Evolutionary conservation across 2,113 vertebrate genomes (phyloP), one percentile per base, ranked within the genome.

Genomic region (Chroicocephalus ridibundus): DNA sequence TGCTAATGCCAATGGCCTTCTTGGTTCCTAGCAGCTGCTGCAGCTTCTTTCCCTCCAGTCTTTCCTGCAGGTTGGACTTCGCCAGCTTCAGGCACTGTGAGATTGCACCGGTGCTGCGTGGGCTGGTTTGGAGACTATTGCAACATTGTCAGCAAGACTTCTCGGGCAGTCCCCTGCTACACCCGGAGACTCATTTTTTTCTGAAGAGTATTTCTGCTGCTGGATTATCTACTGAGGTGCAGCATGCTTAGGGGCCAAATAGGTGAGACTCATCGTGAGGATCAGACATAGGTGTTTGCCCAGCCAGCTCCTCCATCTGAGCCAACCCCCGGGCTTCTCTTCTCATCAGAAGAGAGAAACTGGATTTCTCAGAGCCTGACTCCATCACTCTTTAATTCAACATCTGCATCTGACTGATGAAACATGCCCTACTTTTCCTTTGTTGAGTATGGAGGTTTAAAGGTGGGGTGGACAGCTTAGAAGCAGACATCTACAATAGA

Each of bases 281-380:
- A 78, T 47, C 60, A 78, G 72, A 83, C 34, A 32, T 61, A 72
- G 15, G 25, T 66, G 79, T 27, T 38, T 91, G 55, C 83, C 46
- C 64, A 75, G 91, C n/a, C n/a, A 2, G 2, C 60, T 51, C 25
- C 54, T 88, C 42, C 55, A 20, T 22, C 57, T 79, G 60, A 87
- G 69, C 64, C 55, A 93, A 74, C 44, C 79, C 31, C 40, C 1
- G 0, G 79, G 88, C 91, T 95, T 38, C 52, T 71, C 14, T 84
- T 83, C 89, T 78, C 86, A 71, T 55, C 81, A 82, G 11, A 11
- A 44, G 26, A 93, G 91, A 86, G 94, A 62, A 96, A 94, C 55
- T 88, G 76, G 77, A 79, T 84, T 89, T 91, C 89, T 93, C 89
- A 79, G 47, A 40, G 60, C 46, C 49, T 64, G 49, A 29, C 44